Percentiles rank a stretch among this genome's conserved stretches.
Conservation (phyloP, 2,113 vertebrate species). For the Stercorarius parasiticus region DNA sequence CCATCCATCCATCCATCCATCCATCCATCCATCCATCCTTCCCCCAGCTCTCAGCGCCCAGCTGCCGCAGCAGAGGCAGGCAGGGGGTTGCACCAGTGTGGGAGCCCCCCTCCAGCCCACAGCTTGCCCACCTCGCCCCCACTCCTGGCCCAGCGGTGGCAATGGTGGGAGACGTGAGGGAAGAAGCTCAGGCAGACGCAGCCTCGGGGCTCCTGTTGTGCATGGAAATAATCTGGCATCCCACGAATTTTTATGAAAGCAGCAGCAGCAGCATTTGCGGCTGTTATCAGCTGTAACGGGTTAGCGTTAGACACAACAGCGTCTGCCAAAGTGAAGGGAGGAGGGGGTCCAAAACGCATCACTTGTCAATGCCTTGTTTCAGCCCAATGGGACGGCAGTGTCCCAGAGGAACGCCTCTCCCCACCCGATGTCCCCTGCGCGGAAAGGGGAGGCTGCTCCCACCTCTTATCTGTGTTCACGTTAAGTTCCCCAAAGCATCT, state of each 20-base stretch:
- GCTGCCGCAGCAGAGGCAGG: not conserved
- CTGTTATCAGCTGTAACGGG: constrained; percentile 17
- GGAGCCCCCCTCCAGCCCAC: not conserved
- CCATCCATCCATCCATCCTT: not conserved
- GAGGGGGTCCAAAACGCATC: not conserved
- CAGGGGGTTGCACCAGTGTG: too few species aligned
- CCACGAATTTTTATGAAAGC: not conserved
- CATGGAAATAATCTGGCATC: not conserved
- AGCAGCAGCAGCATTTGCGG: not conserved
- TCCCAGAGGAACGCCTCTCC: not conserved
- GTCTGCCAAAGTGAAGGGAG: not conserved
- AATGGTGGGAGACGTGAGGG: not conserved
- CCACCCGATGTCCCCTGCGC: fast-evolving
- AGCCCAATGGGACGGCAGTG: fast-evolving
- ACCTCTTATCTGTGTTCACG: not conserved
- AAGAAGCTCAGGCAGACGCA: fast-evolving
- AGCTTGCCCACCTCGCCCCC: not conserved
- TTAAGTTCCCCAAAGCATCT: not conserved
- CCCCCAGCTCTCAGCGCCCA: not conserved
- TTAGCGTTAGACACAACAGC: not conserved
- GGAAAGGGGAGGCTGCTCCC: not conserved
- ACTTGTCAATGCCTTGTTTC: not conserved
- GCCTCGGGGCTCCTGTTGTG: not conserved
- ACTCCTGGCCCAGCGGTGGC: not conserved
- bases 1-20: too few species aligned